Evolutionary conservation across 1,140 invertebrate species (phyloP), one percentile per base, ranked within the genome.

Genomic region (Myzus persicae): DNA sequence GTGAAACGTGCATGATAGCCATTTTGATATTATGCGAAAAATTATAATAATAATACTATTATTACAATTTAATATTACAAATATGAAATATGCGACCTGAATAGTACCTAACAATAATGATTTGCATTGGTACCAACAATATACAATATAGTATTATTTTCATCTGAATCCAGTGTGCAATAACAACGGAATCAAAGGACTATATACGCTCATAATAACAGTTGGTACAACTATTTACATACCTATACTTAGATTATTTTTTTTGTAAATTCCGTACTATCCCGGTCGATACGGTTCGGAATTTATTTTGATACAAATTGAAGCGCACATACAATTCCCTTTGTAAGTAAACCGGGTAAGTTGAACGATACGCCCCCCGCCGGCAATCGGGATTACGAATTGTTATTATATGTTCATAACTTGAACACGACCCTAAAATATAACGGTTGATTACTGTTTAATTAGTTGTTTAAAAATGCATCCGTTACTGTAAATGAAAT

Each of bases 381-480:
- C 31, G 31, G 14, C 31, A 76, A 20, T 9, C 36, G 46, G n/a
- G 22, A 89, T 89, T 51, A 51, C 26, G 20, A 24, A 36, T 51
- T 51, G 46, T 87, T 44, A 44, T 44, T 46, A 42, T 46, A 42
- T 40, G 82, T 51, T 89, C 2, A 89, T 51, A 51, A 89, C 87
- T 89, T 38, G n/a, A 38, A 22, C 44, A 24, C n/a, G n/a, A 36
- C 46, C n/a, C 87, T 38, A 24, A 46, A 48, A n/a, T n/a, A n/a
- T 40, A 88, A 88, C 20, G n/a, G 44, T 36, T 48, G 31, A 51
- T 89, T n/a, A 36, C n/a, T 89, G n/a, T 48, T 51, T 89, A 89
- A 89, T 89, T 51, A 38, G 44, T 89, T 89, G n/a, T 51, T 89
- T 51, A 48, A 89, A 89, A 51, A 89, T 51, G 46, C 36, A 89